These are phyloP conservation scores for Leptoclinus maculatus DNA, from an alignment of 2,797 vertebrate species.

Conservation along the genomic window DNA sequence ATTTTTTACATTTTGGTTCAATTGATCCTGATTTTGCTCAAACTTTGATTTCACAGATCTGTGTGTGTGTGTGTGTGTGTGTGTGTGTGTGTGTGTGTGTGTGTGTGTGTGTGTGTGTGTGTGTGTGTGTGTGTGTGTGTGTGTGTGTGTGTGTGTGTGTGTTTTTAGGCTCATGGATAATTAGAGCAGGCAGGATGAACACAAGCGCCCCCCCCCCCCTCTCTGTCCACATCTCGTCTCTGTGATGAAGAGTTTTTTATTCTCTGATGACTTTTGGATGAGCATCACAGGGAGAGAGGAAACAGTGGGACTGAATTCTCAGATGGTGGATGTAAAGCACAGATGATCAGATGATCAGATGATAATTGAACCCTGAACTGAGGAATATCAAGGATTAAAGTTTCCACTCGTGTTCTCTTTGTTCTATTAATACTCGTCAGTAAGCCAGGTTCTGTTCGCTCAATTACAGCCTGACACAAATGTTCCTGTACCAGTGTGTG, in stretches of 20 bases:
- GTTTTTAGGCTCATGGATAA: neutral
- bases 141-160: no score
- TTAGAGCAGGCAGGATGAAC: constrained; percentile 18
- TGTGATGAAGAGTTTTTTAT: neutral
- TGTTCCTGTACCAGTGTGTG: constrained; percentile 15
- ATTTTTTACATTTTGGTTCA: neutral
- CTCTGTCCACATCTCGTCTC: constrained; percentile 6
- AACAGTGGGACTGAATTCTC: constrained; percentile 21
- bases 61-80: neutral
- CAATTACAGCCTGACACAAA: constrained; percentile 67
- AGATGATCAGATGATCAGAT: constrained; percentile 56
- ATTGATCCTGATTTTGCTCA: neutral
- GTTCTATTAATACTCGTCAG: constrained; percentile 68
- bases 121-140: no score
- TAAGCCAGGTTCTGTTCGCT: constrained; percentile 65
- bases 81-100: no score
- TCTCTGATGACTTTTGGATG: constrained; percentile 28
- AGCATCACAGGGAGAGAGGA: constrained; percentile 32
- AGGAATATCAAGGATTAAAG: constrained; percentile 59
- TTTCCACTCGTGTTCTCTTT: constrained; percentile 59
- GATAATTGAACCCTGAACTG: constrained; percentile 36
- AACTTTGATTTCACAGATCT: neutral
- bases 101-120: no score
- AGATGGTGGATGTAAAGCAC: constrained; percentile 36
- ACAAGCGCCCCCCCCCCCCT: constrained; percentile 4